A percentile compares a stretch with the other conserved stretches of the same genome.
Evolutionary conservation across 2,113 vertebrate genomes (phyloP).

Genomic region (Podarcis raffonei): DNA sequence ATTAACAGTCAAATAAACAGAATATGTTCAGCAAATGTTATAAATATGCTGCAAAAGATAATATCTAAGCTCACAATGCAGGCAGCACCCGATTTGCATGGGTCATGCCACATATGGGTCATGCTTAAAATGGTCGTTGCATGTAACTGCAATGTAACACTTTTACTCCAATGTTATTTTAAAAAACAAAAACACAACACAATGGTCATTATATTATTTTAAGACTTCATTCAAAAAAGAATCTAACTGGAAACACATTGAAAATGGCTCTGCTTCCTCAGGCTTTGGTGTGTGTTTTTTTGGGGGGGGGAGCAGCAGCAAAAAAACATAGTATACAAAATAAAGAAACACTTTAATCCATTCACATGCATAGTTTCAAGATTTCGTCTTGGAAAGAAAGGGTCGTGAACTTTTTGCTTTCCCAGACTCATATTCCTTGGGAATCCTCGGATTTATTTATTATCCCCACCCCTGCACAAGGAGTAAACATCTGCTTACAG

Average conservation of each 20-base stretch:
- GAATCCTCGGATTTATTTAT: background rate
- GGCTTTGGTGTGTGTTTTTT: background rate
- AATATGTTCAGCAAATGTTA: background rate
- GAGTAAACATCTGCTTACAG: background rate
- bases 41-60: background rate
- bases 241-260: background rate
- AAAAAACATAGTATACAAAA: background rate
- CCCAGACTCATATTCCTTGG: conserved; percentile 1
- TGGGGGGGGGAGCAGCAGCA: background rate
- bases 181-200: too few relatives aligned
- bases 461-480: too few relatives aligned
- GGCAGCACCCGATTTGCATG: too few relatives aligned
- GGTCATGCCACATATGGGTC: too few relatives aligned
- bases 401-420: background rate
- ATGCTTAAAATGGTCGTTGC: too few relatives aligned
- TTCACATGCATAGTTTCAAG: background rate
- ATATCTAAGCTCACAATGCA: too few relatives aligned
- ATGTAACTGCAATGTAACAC: too few relatives aligned
- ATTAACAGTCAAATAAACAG: background rate
- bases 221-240: background rate
- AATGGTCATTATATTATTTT: background rate
- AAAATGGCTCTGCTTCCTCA: background rate
- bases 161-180: too few relatives aligned
- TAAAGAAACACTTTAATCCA: background rate
- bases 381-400: background rate